Evolutionary conservation across 2,888 invertebrate species (phyloP), one percentile per base, ranked within the genome.

Genomic region (Meloe dianella): DNA sequence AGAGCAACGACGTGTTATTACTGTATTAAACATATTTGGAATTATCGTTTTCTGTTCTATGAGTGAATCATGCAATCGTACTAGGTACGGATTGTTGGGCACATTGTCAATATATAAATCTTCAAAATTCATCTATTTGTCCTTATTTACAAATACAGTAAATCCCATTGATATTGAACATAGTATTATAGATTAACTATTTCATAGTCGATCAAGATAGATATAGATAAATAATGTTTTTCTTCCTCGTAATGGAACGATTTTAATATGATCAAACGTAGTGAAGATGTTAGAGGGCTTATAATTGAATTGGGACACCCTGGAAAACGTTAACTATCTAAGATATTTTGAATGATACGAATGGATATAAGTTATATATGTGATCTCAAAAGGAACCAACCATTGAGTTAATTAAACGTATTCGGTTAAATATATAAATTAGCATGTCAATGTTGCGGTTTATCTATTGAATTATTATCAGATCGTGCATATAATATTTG

Each of bases 401-500:
- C 29, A 56, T 41, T 60, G 47, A 64, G 63, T 64, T 59, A 22
- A 47, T 56, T 56, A 27, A 54, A n/a, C 57, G 57, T 54, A 57
- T 60, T 61, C 41, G 61, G 22, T 47, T 47, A 10, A 20, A 47
- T 47, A 47, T 61, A 64, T 67, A 38, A 63, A 67, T 64, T 67
- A 67, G 64, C 64, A 65, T 17, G 65, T 41, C 32, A 51, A 35
- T 61, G 61, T 57, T 29, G 51, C 61, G 61, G 41, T 57, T 60
- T 57, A 56, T 32, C 62, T 57, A 62, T 61, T 65, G 41, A 60
- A 57, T 65, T 68, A 60, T 62, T 62, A 60, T 65, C 59, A 65
- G 59, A 64, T 67, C 67, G 65, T 65, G 60, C 64, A 63, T 65
- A 57, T 62, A 61, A 68, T 68, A 65, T 65, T 66, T 60, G 65